Percentiles rank a stretch among this genome's conserved stretches.
These are phyloP conservation scores for Polymixis lichenea DNA, from an alignment of 2,888 invertebrate species.

Conservation along the genomic window DNA sequence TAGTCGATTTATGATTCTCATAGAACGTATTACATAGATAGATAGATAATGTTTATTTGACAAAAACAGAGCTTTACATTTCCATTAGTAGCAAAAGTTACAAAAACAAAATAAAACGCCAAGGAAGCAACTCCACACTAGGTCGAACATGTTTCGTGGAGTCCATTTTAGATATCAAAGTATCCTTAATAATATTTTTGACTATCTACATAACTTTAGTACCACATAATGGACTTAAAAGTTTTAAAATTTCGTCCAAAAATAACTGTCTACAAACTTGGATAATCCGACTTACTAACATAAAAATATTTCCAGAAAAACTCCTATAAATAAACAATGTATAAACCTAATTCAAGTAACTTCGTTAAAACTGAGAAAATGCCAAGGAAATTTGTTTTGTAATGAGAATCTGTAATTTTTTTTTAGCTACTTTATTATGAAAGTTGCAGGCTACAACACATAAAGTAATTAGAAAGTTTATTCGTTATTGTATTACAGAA, in stretches of 20 bases:
- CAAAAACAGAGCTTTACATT: too few relatives aligned
- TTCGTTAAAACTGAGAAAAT: neutral
- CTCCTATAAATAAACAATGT: neutral
- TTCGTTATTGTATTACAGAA: slow-evolving; percentile 7
- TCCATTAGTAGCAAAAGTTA: too few relatives aligned
- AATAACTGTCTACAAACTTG: slow-evolving; percentile 8
- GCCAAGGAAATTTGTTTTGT: neutral
- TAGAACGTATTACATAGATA: too few relatives aligned
- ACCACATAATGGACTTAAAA: neutral
- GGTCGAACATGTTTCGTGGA: too few relatives aligned
- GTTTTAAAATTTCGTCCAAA: neutral
- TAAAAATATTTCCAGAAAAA: slow-evolving; percentile 7
- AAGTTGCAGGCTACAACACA: neutral
- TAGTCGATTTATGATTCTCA: neutral
- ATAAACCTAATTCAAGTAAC: slow-evolving; percentile 3
- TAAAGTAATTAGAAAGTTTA: slow-evolving; percentile 4
- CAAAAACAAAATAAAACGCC: too few relatives aligned
- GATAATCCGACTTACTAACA: neutral
- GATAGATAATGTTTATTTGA: too few relatives aligned
- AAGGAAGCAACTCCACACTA: too few relatives aligned
- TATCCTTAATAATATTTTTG: neutral
- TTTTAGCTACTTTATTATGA: neutral
- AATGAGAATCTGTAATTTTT: slow-evolving; percentile 1
- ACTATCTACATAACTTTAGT: neutral
- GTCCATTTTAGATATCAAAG: neutral